Evolutionary conservation across 2,113 vertebrate genomes (phyloP), one percentile per base, ranked within the genome.

Genomic region (Coregonus clupeaformis): DNA sequence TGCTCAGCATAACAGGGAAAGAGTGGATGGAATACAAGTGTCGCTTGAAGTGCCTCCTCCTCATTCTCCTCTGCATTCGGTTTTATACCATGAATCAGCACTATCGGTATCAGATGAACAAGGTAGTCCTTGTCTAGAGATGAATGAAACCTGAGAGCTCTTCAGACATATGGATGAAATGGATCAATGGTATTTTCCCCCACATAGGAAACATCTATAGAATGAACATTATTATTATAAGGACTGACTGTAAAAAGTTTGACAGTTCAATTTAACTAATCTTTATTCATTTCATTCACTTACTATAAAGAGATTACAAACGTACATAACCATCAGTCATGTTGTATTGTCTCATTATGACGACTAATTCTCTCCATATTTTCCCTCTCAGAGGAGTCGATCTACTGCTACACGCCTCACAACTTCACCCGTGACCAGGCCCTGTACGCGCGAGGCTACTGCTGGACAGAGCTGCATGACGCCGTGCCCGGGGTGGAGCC

Each of bases 391-490:
- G 98, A 99, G 95, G 98, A 99, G 77, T 97, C 97, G 85, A 99
- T 99, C 89, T 99, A 99, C 93, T 99, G 98, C 93, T 99, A 99
- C 77, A 99, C 98, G 82, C 97, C 98, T 20, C 96, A 97, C 95
- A 99, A 99, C 95, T 99, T 99, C 94, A 99, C 98, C 84, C 94
- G 98, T 77, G 98, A 99, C 92, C 98, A 99, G 94, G 98, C 98
- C 65, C 93, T 99, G 89, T 99, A 99, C 76, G 98, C 98, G 76
- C 93, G 98, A 85, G 98, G 98, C 94, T 99, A 98, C 94, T 99
- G 98, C 94, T 99, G 98, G 98, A 99, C 97, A 81, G 98, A 99
- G 93, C 95, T 99, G 88, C 95, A 95, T 81, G 98, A 99, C 70
- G 97, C 98, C 65, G 75, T 94, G 76, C 94, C 96, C 77, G 96